Conservation (phyloP, 2,113 vertebrate species). For the Aegotheles bennettii region DNA sequence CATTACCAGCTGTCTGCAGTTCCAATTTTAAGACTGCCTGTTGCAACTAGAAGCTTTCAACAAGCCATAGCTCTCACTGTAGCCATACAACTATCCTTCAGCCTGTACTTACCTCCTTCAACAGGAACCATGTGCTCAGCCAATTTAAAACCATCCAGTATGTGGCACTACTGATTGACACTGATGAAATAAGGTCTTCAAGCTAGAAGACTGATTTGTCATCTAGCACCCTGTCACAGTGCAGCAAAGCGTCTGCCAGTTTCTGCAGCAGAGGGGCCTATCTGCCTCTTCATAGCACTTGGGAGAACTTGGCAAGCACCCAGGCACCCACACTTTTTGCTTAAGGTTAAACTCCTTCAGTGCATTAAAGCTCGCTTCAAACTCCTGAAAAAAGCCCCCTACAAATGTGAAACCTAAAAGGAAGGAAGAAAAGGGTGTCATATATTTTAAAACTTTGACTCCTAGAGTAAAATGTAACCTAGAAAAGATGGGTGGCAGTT, state of each 20-base stretch:
- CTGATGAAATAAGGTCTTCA: neutral
- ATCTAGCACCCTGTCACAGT: neutral
- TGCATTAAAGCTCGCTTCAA: neutral
- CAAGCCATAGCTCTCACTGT: rapidly evolving
- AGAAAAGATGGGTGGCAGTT: neutral
- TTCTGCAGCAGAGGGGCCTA: neutral
- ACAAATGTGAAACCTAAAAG: neutral
- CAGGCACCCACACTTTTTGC: neutral
- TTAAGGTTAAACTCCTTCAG: neutral
- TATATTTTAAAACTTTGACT: neutral
- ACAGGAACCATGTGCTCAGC: neutral
- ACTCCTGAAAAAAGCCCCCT: neutral
- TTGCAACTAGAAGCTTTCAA: neutral
- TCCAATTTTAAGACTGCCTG: neutral
- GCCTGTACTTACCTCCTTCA: rapidly evolving
- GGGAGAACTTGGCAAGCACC: neutral
- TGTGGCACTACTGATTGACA: neutral
- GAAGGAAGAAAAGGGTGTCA: neutral
- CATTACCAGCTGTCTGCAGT: neutral
- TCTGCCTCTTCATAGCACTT: neutral
- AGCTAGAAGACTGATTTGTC: neutral
- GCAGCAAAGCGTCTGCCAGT: neutral
- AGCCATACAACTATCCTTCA: rapidly evolving
- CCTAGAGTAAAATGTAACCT: neutral
- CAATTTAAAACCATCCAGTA: neutral